Conservation (phyloP, 2,113 vertebrate species). For the Scatophagus argus region DNA sequence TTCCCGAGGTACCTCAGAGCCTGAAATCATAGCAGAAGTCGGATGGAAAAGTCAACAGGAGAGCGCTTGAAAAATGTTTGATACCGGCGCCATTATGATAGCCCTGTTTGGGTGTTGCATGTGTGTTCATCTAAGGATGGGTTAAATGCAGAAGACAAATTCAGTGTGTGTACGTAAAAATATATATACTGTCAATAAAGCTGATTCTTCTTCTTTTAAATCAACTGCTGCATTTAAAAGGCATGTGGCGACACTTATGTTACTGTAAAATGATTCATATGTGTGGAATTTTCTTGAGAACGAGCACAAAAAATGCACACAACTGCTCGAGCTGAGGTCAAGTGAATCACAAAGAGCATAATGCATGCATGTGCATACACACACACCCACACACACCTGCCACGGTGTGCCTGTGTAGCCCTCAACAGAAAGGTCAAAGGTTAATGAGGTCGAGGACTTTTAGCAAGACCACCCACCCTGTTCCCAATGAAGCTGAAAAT, state of each 20-base stretch:
- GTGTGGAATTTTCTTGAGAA: neutral
- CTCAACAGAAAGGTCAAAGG: conserved; percentile 69
- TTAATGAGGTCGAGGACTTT: conserved; percentile 58
- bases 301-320: neutral
- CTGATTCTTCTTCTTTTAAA: too few species aligned
- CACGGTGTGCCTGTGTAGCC: conserved; percentile 38
- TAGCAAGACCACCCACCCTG: conserved; percentile 74
- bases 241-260: neutral
- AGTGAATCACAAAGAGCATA: conserved; percentile 30
- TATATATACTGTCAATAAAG: too few species aligned
- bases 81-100: too few species aligned
- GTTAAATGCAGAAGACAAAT: too few species aligned
- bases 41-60: neutral
- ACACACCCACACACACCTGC: conserved; percentile 40
- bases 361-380: neutral
- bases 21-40: conserved; percentile 73
- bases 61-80: too few species aligned
- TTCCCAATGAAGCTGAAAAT: neutral
- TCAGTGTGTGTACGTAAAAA: too few species aligned
- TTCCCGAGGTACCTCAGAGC: conserved; percentile 96
- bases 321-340: conserved; percentile 39
- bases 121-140: too few species aligned
- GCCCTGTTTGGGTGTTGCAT: too few species aligned
- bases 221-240: conserved; percentile 2
- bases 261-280: neutral